These are phyloP conservation scores for Micromys minutus DNA, from an alignment of 2,113 vertebrate species.

Conservation along the genomic window DNA sequence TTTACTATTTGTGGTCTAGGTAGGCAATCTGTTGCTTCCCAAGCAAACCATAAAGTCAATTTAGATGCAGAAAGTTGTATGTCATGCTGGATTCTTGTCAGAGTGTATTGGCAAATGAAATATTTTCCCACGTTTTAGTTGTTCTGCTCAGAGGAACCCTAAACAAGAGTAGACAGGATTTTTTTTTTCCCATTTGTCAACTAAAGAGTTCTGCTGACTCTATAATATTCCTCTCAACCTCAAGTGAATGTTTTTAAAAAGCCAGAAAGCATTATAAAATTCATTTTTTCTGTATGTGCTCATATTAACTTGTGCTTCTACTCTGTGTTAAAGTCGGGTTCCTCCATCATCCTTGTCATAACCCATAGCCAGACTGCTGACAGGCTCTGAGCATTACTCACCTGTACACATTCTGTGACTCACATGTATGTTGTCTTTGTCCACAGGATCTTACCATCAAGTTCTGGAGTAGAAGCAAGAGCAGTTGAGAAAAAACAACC, in stretches of 20 bases:
- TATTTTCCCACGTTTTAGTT: not conserved
- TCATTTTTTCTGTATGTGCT: not conserved
- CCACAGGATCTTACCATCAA: not conserved
- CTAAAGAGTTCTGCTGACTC: not conserved
- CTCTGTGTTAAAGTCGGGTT: not conserved
- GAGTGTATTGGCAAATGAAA: not conserved
- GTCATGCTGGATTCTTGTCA: not conserved
- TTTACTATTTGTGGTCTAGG: conserved; percentile 15
- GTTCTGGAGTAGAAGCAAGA: not conserved
- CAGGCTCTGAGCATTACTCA: not conserved
- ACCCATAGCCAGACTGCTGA: not conserved
- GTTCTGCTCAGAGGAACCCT: not conserved
- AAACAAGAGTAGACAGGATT: not conserved
- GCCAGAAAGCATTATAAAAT: not conserved
- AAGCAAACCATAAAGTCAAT: not conserved
- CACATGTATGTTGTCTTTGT: not conserved
- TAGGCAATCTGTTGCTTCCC: not conserved
- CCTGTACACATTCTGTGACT: not conserved
- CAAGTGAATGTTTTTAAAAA: not conserved
- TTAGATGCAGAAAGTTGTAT: not conserved
- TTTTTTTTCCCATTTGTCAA: not conserved
- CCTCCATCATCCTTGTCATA: not conserved
- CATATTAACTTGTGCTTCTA: not conserved
- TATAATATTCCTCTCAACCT: not conserved
- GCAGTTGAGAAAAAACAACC: not conserved